These are phyloP conservation scores for Seladonia tumulorum DNA, from an alignment of 2,888 invertebrate species.

Conservation along the genomic window DNA sequence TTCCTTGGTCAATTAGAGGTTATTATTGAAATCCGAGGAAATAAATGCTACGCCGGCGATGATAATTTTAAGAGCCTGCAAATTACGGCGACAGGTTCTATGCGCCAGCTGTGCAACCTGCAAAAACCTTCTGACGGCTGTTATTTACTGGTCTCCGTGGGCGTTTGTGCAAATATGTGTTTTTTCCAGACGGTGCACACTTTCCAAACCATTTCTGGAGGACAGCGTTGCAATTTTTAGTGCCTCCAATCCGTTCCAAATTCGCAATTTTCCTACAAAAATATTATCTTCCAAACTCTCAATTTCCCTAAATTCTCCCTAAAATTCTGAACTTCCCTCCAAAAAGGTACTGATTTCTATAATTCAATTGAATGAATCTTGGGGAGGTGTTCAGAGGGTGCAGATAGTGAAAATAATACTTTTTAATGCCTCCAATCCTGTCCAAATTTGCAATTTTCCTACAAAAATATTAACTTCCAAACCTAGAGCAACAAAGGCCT, in stretches of 20 bases:
- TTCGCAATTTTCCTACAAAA: no score
- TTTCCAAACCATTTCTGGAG: neutral
- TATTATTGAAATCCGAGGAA: slow-evolving; percentile 2
- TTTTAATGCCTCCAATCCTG: neutral
- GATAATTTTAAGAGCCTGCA: neutral
- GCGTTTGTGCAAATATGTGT: neutral
- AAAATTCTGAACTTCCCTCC: no score
- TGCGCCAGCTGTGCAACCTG: neutral
- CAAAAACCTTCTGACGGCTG: neutral
- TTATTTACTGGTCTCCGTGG: neutral
- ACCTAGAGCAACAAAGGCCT: no score
- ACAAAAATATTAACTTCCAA: no score
- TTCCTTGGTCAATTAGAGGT: neutral
- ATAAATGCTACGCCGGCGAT: neutral
- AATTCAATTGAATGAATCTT: no score
- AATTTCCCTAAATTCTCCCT: no score
- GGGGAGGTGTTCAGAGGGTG: no score
- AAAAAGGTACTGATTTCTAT: no score
- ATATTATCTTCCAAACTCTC: no score
- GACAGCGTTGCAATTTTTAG: neutral
- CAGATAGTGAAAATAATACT: neutral
- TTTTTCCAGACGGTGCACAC: neutral
- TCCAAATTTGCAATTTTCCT: no score
- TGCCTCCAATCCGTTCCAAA: no score
- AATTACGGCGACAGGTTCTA: neutral